Conservation (phyloP, 2,113 vertebrate species). For the Aldabrachelys gigantea region DNA sequence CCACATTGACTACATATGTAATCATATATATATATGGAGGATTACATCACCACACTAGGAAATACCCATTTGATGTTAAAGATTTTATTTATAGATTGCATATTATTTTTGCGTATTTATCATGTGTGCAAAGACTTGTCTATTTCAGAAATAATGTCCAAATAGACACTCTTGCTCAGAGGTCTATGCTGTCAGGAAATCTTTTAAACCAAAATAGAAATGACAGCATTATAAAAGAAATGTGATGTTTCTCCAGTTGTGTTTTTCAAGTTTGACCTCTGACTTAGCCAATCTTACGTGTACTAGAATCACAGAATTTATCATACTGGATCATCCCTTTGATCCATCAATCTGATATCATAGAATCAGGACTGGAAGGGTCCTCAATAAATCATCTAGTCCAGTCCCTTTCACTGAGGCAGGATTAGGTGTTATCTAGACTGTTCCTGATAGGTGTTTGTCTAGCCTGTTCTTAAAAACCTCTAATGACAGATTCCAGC, state of each 20-base stretch:
- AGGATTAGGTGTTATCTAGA: background rate
- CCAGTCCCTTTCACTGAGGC: background rate
- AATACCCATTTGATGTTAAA: background rate
- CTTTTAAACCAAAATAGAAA: background rate
- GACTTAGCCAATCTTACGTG: background rate
- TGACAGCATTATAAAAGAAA: background rate
- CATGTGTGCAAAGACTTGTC: background rate
- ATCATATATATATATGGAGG: background rate
- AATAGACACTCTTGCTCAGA: background rate
- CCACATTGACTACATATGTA: background rate
- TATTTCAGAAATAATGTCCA: background rate
- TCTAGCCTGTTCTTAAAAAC: background rate
- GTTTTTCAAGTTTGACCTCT: background rate
- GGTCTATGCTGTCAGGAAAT: background rate
- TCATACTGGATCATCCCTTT: background rate
- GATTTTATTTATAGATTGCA: background rate
- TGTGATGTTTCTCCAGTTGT: background rate
- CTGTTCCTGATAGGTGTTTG: background rate
- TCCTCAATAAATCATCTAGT: background rate
- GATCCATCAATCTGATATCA: background rate
- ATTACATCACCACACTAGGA: background rate
- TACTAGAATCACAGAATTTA: background rate
- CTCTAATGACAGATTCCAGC: background rate
- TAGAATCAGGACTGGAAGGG: background rate
- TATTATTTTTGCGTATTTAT: background rate